Evolutionary conservation across 2,888 invertebrate genomes (phyloP), one percentile per base, ranked within the genome.

Genomic region (Nebria brevicollis): DNA sequence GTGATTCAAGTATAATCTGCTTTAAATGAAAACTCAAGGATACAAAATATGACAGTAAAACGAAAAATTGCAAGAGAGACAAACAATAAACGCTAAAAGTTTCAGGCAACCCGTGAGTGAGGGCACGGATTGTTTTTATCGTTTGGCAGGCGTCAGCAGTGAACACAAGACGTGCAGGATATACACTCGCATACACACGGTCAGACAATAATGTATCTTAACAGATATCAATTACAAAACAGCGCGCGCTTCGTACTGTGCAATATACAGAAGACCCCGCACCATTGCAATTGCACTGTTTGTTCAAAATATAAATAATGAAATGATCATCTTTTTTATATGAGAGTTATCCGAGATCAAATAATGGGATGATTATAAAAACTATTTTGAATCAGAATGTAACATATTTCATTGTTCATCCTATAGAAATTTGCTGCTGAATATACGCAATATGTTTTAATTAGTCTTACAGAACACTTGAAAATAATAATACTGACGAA

Each of bases 181-280:
- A 15, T 68, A 68, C 20, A 68, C 15, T 25, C 15, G 13, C 42
- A 41, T 13, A 41, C 73, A 42, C 76, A 76, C 72, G n/a, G n/a
- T 26, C 25, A 25, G 54, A 42, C 41, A 65, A 34, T 34, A 34
- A 78, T 72, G 72, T 72, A 78, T 78, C 73, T 65, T 78, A 34
- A 72, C 66, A 78, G 77, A 78, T 78, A 78, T 78, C 77, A 78
- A 78, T 78, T 78, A 78, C 77, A 78, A 72, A 72, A 78, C 77
- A 78, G 65, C 73, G 65, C 10, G 72, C 26, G 54, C 72, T 78
- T 54, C 54, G 54, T 54, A 54, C 54, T 8, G 41, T 20, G 64
- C 7, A 25, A 25, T 66, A 26, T 13, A 25, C 25, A 70, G 25
- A 11, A 3, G 26, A 70, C 15, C 6, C 6, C 6, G 13, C 54